These are phyloP conservation scores for Neuroscelio doddi DNA, from an alignment of 2,888 invertebrate genomes.

Conservation along the genomic window DNA sequence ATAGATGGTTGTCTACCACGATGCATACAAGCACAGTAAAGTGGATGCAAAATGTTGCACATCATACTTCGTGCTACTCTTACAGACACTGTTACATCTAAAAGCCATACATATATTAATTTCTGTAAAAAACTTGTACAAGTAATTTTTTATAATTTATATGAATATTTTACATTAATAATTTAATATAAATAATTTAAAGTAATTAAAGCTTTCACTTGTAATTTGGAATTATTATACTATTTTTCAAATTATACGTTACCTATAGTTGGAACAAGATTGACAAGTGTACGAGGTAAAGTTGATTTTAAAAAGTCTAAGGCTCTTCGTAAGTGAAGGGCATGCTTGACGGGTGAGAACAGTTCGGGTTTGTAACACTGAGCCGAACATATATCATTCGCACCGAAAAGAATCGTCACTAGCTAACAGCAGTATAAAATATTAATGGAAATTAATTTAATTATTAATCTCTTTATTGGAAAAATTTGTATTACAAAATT, in stretches of 20 bases:
- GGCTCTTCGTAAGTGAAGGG: conserved; percentile 77
- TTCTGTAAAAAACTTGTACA: not conserved
- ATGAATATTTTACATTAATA: conserved; percentile 1
- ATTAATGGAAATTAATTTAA: no score
- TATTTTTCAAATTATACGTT: conserved; percentile 49
- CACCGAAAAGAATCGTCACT: conserved; percentile 83
- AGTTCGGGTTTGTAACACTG: conserved; percentile 74
- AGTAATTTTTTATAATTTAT: no score
- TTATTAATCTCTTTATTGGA: no score
- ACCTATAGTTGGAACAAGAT: conserved; percentile 82
- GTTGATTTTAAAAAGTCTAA: conserved; percentile 79
- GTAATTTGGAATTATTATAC: no score
- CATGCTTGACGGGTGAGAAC: conserved; percentile 77
- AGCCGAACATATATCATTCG: conserved; percentile 84
- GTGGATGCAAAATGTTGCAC: conserved; percentile 81
- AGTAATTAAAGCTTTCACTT: no score
- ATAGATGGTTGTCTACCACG: conserved; percentile 75
- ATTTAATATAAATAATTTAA: conserved; percentile 2
- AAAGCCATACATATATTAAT: conserved; percentile 51
- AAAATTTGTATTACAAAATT: no score
- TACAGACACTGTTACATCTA: conserved; percentile 82
- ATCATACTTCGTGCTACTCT: conserved; percentile 77
- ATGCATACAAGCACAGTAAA: conserved; percentile 84
- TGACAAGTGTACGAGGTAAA: conserved; percentile 81
- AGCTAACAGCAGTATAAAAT: no score